phyloP scores from a whole-genome alignment of 2,888 invertebrate species.

The Platycheirus rosarum region DNA sequence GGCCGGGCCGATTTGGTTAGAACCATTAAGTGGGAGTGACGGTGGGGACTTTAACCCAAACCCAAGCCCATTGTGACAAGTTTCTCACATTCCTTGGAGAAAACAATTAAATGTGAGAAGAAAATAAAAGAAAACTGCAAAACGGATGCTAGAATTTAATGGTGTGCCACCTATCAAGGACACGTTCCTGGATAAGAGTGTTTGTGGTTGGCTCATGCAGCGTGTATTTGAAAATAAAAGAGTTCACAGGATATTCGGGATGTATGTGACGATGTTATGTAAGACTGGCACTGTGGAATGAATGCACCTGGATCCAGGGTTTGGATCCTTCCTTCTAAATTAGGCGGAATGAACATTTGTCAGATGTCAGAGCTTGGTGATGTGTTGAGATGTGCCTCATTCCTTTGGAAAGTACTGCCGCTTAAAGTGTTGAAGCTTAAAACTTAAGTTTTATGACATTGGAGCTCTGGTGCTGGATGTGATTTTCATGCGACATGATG shows the following conservation, averaged over 20 bases:
- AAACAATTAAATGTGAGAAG: conserved; percentile 64
- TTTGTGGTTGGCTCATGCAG: conserved; percentile 29
- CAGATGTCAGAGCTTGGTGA: conserved; percentile 49
- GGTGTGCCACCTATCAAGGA: conserved; percentile 61
- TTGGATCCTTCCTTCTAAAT: conserved; percentile 39
- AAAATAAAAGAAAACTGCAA: conserved; percentile 28
- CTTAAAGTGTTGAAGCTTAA: conserved; percentile 42
- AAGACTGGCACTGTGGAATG: conserved; percentile 6
- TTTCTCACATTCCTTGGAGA: conserved; percentile 59
- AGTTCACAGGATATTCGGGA: not conserved
- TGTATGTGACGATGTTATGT: conserved; percentile 21
- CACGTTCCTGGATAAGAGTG: conserved; percentile 22
- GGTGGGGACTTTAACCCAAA: conserved; percentile 5
- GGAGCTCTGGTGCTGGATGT: conserved; percentile 9
- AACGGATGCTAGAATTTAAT: conserved; percentile 68
- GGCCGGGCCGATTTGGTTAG: conserved; percentile 21
- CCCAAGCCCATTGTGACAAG: conserved; percentile 51
- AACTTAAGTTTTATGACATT: conserved; percentile 41
- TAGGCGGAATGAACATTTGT: conserved; percentile 62
- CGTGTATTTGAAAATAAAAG: not conserved
- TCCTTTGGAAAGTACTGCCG: conserved; percentile 19
- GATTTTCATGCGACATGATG: conserved; percentile 30
- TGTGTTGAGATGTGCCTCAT: conserved; percentile 41
- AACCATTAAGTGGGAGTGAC: conserved; percentile 67
- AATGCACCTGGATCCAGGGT: conserved; percentile 24